phyloP scores from a whole-genome alignment of 2,888 invertebrate species.

The Bombylius discolor region DNA sequence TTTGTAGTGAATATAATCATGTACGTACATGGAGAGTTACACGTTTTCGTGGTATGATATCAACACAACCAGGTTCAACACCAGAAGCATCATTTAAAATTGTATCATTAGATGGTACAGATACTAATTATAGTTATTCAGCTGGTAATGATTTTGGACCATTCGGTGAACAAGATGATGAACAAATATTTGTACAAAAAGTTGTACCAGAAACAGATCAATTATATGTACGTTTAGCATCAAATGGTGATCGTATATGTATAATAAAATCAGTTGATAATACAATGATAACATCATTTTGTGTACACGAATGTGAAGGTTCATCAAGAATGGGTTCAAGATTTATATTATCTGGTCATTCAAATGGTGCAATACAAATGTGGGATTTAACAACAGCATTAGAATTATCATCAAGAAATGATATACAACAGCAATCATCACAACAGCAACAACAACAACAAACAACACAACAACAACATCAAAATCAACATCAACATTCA shows the following conservation, averaged over 20 bases:
- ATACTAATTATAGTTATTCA: constrained; percentile 48
- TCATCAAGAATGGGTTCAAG: constrained; percentile 85
- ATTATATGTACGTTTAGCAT: constrained; percentile 84
- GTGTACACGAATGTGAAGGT: constrained; percentile 95
- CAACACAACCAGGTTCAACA: constrained; percentile 95
- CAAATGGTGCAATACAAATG: constrained; percentile 89
- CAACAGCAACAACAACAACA: background rate
- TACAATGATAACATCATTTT: constrained; percentile 86
- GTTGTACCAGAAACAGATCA: constrained; percentile 95
- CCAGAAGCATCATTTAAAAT: constrained; percentile 92
- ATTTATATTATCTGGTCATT: constrained; percentile 83
- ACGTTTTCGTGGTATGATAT: constrained; percentile 95
- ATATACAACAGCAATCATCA: constrained; percentile 46
- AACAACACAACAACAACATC: background rate
- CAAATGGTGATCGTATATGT: constrained; percentile 90
- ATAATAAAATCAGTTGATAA: constrained; percentile 90
- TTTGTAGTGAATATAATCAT: constrained; percentile 96
- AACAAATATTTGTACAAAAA: constrained; percentile 95
- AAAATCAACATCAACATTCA: constrained; percentile 25
- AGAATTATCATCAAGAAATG: constrained; percentile 66
- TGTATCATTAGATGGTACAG: constrained; percentile 44
- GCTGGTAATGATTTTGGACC: constrained; percentile 68
- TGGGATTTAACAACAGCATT: constrained; percentile 97
- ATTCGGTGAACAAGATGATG: constrained; percentile 95
- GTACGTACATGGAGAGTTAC: constrained; percentile 96